Conservation (phyloP, 2,888 invertebrate genomes). For the Resseliella maxima region DNA sequence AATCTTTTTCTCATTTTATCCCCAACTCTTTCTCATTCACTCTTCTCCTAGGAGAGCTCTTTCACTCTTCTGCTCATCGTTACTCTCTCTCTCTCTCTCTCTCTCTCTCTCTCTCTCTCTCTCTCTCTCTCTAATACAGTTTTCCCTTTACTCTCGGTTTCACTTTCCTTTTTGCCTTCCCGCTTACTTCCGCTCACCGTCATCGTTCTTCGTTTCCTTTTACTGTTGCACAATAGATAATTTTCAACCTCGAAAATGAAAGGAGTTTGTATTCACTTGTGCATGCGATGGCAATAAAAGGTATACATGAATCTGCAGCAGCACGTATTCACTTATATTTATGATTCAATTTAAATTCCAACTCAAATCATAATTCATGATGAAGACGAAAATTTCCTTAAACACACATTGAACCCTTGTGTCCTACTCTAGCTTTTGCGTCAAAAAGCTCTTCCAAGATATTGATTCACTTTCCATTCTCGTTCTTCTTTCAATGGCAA, state of each 20-base stretch:
- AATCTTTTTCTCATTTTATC: background rate
- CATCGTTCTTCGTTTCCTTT: background rate
- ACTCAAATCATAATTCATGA: constrained; percentile 43
- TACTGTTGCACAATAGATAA: too few relatives aligned
- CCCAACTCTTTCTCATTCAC: background rate
- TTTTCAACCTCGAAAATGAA: background rate
- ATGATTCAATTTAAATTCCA: constrained; percentile 53
- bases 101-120: background rate
- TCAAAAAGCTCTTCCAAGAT: background rate
- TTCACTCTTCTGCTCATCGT: background rate
- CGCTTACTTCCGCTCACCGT: too few relatives aligned
- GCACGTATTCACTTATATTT: constrained; percentile 49
- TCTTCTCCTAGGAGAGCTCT: too few relatives aligned
- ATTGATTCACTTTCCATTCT: background rate
- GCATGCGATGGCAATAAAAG: constrained; percentile 30
- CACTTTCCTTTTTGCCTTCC: too few relatives aligned
- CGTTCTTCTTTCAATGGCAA: background rate
- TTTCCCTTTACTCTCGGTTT: too few relatives aligned
- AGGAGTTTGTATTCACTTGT: background rate
- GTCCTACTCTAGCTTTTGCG: background rate
- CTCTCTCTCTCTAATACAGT: background rate
- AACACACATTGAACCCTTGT: constrained; percentile 27
- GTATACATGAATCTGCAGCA: constrained; percentile 29
- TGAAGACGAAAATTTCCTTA: background rate
- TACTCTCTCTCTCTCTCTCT: background rate